Base-by-base conservation (phyloP, 2,888 invertebrate genomes). In the Erebia ligea region DNA sequence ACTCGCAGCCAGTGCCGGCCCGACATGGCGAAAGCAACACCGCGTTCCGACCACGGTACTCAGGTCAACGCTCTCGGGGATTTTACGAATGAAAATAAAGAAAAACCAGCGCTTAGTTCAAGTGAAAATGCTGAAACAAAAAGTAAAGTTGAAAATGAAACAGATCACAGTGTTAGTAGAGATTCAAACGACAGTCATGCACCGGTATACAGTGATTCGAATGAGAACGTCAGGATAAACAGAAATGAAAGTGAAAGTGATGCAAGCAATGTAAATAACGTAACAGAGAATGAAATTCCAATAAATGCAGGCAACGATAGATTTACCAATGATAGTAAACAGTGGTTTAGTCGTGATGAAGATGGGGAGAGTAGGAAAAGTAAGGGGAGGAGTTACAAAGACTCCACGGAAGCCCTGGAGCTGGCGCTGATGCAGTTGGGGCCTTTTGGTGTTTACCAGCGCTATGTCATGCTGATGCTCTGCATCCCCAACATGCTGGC, bases 401-500 rank as follows among this genome's bases (percentile, higher is more conserved):
- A 68, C 48, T 69, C 77, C 0, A 80, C 75, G 1, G 83, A 84
- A 63, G 84, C 85, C 54, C 82, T 92, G 56, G 92, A 92, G 71
- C 79, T 77, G 4, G 88, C 89, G 52, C 78, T 92, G 74, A 82
- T 81, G n/a, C 85, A 82, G 77, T 86, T 92, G 58, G 91, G 92
- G 11, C 87, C 89, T 67, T 92, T 92, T 79, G 89, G 91, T 11
- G 80, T 89, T 40, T 92, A 92, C 83, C 92, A 92, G 77, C 82
- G 86, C 6, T 91, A 89, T 76, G 79, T 83, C 72, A 79, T 91
- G 64, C 42, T 86, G 48, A 81, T 92, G 80, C 81, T 91, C 69
- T 89, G 88, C 74, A 73, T 94, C 65, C 94, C 95, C n/a, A 90
- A 92, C 75, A 74, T 94, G 67, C 86, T 95, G 64, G 86, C 94